Evolutionary conservation across 2,797 vertebrate species (phyloP), one percentile per base, ranked within the genome.

Genomic region (Molossus alvarezi): DNA sequence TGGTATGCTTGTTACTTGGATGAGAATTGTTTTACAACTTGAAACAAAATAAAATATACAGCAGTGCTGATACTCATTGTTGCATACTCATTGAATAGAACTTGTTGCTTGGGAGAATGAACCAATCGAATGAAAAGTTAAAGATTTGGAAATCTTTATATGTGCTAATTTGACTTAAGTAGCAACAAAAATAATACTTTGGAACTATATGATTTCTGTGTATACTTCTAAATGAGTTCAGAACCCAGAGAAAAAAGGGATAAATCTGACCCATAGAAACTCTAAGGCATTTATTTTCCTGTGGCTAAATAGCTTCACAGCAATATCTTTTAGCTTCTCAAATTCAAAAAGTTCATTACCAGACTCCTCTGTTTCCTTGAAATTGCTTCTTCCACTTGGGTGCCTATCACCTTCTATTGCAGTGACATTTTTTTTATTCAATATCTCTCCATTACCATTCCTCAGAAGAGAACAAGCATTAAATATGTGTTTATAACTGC

Each of bases 381-480:
- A 87, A 82, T 11, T 67, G 8, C 9, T 79, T 85, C 41, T 75
- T 33, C 45, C 45, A 25, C 14, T 67, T 95, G 33, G 15, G 14
- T 51, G 18, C 10, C 27, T 72, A 4, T 73, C 29, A 72, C 3
- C 45, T 33, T 53, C 64, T 84, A 64, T 37, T 51, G 12, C 1
- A 93, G 12, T 58, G 8, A 41, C 33, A 77, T 62, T 75, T 80
- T 92, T 86, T 82, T 62, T 53, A 33, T 55, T 88, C 1, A 17
- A 1, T 87, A 27, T 64, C 9, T 79, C 23, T 93, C 53, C 14
- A 29, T 45, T 51, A 64, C 1, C 9, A 55, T 64, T 6, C 29
- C n/a, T 76, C 17, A 92, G 57, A 85, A 41, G 11, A 93, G 76
- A 94, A 88, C 5, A 91, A 85, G 4, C 5, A 67, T 37, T 64